A percentile compares a stretch with the other conserved stretches of the same genome.
Conservation (phyloP, 2,797 vertebrate genomes). For the Gobio occitaniae region DNA sequence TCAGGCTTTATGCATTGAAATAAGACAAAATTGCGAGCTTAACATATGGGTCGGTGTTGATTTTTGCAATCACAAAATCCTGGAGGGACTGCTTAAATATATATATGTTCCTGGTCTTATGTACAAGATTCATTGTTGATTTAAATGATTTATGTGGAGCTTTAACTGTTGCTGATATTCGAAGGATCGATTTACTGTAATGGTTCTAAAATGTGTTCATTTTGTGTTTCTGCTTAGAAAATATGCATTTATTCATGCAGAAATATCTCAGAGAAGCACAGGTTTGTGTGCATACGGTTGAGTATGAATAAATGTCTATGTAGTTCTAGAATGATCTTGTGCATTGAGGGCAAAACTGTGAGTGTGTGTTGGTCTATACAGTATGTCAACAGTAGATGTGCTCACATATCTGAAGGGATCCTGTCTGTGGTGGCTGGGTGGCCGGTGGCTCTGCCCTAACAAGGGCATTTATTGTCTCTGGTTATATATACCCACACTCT, state of each 20-base stretch:
- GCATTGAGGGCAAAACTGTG: conserved; percentile 28
- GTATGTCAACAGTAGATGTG: conserved; percentile 67
- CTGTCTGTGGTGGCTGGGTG: conserved; percentile 75
- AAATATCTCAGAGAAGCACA: background rate
- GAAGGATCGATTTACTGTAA: background rate
- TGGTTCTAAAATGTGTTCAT: background rate
- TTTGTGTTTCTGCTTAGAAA: background rate
- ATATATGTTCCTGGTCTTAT: background rate
- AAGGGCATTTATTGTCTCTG: conserved; percentile 79
- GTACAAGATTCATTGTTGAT: background rate
- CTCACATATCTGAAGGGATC: conserved; percentile 78
- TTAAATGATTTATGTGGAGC: background rate
- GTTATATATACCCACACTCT: conserved; percentile 77
- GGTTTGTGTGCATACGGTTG: background rate
- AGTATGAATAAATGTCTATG: conserved; percentile 1
- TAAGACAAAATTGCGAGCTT: background rate
- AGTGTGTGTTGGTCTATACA: conserved; percentile 59
- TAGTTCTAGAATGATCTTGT: conserved; percentile 15
- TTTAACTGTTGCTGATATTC: background rate
- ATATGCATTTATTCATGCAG: background rate
- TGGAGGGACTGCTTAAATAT: no score
- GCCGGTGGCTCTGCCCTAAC: conserved; percentile 74
- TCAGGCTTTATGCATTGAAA: background rate
- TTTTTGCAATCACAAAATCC: background rate
- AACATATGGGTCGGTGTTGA: background rate